Base-by-base conservation (phyloP, 1,140 invertebrate species). In the Hetaerina americana region DNA sequence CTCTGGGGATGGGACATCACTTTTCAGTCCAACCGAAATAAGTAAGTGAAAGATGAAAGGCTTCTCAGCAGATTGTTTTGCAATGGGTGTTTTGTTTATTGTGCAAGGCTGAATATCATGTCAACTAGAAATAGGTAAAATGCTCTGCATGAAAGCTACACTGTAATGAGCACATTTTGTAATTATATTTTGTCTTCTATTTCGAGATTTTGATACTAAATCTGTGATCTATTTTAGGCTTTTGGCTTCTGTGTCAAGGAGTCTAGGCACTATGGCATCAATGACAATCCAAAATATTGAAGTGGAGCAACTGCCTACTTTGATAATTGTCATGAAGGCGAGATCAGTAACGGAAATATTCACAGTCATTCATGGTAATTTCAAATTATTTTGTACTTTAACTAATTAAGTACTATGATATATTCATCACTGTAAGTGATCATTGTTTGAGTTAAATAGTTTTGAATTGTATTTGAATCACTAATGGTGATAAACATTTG, bases 1-100 rank as follows among this genome's bases (percentile, higher is more conserved):
- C 87, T 95, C 0, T 98, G 93, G 88, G 95, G 94, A 68, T 98
- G 96, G 96, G 96, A 98, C 81, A 85, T 97, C 73, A 96, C 95
- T 0, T 87, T 88, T 74, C 89, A 92, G 75, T 88, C 88, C 73
- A 97, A 97, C 81, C 90, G 90, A 82, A 85, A 86, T 76, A 89
- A 88, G 92, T 94, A 79, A 80, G 80, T 79, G n/a, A n/a, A n/a
- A n/a, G n/a, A n/a, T n/a, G n/a, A n/a, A n/a, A n/a, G n/a, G n/a
- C n/a, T n/a, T n/a, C n/a, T n/a, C n/a, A n/a, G n/a, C n/a, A 57
- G 72, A 28, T 68, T 28, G 18, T 26, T 74, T 66, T 70, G 57
- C n/a, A 71, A 57, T 12, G 12, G 49, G 12, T 12, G 12, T 57
- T 12, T 12, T 22, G 49, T 57, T 57, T n/a, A n/a, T n/a, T n/a